Conservation (phyloP, 1,140 invertebrate species). For the Uloborus diversus region DNA sequence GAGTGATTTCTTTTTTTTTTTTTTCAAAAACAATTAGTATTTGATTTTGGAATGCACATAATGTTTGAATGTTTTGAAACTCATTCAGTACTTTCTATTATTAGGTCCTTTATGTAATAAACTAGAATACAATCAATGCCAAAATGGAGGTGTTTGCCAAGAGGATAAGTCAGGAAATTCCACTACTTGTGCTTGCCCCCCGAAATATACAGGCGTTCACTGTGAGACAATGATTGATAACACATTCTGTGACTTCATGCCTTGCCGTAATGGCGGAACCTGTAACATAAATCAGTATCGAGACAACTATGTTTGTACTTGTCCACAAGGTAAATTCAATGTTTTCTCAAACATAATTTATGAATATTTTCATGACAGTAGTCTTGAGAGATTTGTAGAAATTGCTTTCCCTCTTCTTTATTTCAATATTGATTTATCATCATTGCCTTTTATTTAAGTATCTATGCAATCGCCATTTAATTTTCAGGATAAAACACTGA, state of each 20-base stretch:
- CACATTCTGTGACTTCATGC: constrained; percentile 58
- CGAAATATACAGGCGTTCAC: constrained; percentile 65
- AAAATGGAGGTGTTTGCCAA: constrained; percentile 65
- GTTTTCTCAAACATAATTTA: too few species aligned
- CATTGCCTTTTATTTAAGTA: too few species aligned
- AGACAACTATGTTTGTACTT: constrained; percentile 63
- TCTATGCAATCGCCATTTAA: too few species aligned
- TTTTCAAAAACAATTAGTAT: too few species aligned
- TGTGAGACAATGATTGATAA: constrained; percentile 62
- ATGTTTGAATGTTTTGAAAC: too few species aligned
- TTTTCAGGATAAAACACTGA: too few species aligned
- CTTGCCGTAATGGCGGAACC: constrained; percentile 63
- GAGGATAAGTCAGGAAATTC: constrained; percentile 66
- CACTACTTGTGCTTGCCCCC: constrained; percentile 69
- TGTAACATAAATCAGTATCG: constrained; percentile 60
- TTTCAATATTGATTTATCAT: constrained; percentile 81
- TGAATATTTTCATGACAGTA: neutral
- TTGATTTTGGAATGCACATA: too few species aligned
- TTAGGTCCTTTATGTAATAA: constrained; percentile 65
- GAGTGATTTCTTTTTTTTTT: too few species aligned
- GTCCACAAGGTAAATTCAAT: constrained; percentile 86
- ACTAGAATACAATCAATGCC: constrained; percentile 62
- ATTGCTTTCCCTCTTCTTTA: neutral
- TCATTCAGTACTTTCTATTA: too few species aligned
- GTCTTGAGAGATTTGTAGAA: neutral